Conservation (phyloP, 1,140 invertebrate genomes). For the Sitobion miscanthi region DNA sequence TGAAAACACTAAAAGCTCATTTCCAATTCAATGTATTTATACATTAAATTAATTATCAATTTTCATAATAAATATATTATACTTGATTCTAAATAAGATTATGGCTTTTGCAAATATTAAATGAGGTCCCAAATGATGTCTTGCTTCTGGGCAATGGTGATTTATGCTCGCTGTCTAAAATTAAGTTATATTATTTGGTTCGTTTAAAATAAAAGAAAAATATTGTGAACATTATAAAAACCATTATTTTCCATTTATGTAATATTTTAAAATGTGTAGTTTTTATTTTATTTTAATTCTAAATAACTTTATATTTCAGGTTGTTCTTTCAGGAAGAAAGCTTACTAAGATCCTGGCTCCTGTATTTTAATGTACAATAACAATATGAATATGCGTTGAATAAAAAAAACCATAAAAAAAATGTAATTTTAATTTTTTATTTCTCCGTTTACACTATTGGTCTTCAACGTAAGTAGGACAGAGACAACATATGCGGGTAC, state of each 20-base stretch:
- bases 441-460: background rate
- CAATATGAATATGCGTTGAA: slow-evolving; percentile 42
- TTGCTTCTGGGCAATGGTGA: background rate
- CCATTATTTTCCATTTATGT: background rate
- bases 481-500: no score
- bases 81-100: background rate
- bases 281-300: background rate
- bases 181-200: background rate
- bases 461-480: no score
- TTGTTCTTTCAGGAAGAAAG: slow-evolving; percentile 94
- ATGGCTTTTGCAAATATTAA: background rate
- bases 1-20: no score
- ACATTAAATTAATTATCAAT: background rate
- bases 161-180: background rate
- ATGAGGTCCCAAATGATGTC: background rate
- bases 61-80: background rate
- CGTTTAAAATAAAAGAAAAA: background rate
- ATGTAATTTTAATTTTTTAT: background rate
- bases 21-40: no score
- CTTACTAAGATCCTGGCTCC: slow-evolving; percentile 71
- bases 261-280: background rate
- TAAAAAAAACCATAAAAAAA: slow-evolving; percentile 55
- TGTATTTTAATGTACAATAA: slow-evolving; percentile 54
- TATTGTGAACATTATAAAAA: background rate
- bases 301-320: slow-evolving; percentile 68